phyloP scores from a whole-genome alignment of 1,140 invertebrate genomes.

The Octopus bimaculoides region DNA sequence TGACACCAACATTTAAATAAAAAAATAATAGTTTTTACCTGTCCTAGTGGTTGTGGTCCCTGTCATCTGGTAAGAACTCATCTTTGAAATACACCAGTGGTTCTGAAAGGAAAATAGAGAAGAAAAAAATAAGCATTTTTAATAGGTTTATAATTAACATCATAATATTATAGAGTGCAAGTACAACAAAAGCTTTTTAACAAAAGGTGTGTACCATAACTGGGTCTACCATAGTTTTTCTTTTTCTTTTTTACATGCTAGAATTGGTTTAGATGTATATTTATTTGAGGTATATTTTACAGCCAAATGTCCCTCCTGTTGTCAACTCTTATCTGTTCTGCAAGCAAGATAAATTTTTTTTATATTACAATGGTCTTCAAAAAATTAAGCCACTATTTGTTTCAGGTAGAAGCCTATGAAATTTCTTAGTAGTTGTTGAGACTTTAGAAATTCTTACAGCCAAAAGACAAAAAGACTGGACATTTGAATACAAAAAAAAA shows the following conservation, averaged over 20 bases:
- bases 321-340: too few relatives aligned
- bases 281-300: background rate
- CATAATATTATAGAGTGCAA: background rate
- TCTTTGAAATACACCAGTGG: constrained; percentile 6
- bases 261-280: background rate
- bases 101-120: background rate
- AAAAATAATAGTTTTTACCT: background rate
- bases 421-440: too few relatives aligned
- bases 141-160: background rate
- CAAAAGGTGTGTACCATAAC: background rate
- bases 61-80: constrained; percentile 14
- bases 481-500: too few relatives aligned
- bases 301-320: background rate
- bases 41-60: constrained; percentile 15
- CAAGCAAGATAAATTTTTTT: too few relatives aligned
- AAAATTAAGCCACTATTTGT: too few relatives aligned
- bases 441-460: too few relatives aligned
- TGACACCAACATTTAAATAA: too few relatives aligned
- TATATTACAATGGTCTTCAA: too few relatives aligned
- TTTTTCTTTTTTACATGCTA: background rate
- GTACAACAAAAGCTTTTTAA: background rate
- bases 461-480: too few relatives aligned
- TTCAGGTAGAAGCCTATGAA: too few relatives aligned
- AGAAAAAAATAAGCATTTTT: background rate
- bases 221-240: background rate